Evolutionary conservation across 2,797 vertebrate genomes (phyloP).

Genomic region (Stomatorhinus walkeri): DNA sequence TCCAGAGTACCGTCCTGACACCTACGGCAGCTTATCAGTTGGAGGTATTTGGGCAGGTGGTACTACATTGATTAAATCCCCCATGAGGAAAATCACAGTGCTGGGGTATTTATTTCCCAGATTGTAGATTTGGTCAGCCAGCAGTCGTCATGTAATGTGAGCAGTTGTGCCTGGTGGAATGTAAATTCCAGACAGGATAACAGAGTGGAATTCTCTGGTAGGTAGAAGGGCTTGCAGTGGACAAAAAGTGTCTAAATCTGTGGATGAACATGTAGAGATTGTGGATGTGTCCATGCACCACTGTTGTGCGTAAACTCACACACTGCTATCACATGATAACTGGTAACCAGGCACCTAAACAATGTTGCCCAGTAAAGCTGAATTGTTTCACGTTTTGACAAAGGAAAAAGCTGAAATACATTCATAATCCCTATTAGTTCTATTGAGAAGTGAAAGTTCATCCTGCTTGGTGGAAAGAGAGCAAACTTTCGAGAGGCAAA

Average conservation of each 20-base stretch:
- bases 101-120: neutral
- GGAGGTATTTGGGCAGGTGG: neutral
- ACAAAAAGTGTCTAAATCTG: neutral
- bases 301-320: neutral
- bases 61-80: neutral
- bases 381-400: neutral
- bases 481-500: neutral
- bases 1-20: neutral
- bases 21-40: neutral
- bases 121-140: neutral
- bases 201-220: neutral
- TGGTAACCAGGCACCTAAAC: neutral
- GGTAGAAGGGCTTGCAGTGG: neutral
- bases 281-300: neutral
- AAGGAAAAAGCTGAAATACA: neutral
- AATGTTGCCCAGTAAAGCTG: neutral
- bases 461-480: neutral
- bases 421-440: neutral
- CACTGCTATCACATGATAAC: neutral
- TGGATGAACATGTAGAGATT: neutral
- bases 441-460: neutral
- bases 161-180: neutral
- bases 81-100: neutral
- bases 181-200: neutral
- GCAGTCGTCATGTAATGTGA: neutral